These are phyloP conservation scores for Mnemiopsis leidyi DNA, from an alignment of 37 sponge, comb jelly and placozoan genomes.

Conservation along the genomic window DNA sequence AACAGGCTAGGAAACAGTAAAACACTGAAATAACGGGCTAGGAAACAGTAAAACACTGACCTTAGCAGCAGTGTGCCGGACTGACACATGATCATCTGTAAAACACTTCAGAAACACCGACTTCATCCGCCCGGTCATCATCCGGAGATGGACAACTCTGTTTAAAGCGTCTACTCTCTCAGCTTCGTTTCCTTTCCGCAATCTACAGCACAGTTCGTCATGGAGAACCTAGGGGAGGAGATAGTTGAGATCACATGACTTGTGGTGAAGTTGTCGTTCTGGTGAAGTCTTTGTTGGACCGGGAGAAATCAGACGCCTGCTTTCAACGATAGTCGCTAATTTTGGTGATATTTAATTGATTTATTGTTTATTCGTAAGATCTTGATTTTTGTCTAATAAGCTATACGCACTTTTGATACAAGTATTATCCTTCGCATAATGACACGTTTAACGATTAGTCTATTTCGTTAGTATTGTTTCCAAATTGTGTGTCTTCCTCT, in stretches of 20 bases:
- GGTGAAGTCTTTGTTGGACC: too few species aligned
- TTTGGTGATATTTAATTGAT: too few species aligned
- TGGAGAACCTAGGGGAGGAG: conserved; percentile 82
- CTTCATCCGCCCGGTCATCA: conserved; percentile 85
- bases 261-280: background rate
- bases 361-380: too few species aligned
- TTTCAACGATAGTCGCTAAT: too few species aligned
- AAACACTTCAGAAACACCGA: conserved; percentile 82
- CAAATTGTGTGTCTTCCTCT: too few species aligned
- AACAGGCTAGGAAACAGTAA: too few species aligned
- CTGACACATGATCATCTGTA: conserved; percentile 78
- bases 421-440: too few species aligned
- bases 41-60: conserved; percentile 25
- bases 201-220: conserved; percentile 76
- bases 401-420: too few species aligned
- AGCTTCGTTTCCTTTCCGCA: conserved; percentile 69
- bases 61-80: conserved; percentile 74
- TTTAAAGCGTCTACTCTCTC: conserved; percentile 83
- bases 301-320: too few species aligned
- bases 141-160: conserved; percentile 71
- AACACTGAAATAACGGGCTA: background rate
- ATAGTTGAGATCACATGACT: background rate
- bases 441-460: too few species aligned
- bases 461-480: too few species aligned
- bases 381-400: too few species aligned